Conservation (phyloP, 2,797 vertebrate genomes). For the Periparus ater region DNA sequence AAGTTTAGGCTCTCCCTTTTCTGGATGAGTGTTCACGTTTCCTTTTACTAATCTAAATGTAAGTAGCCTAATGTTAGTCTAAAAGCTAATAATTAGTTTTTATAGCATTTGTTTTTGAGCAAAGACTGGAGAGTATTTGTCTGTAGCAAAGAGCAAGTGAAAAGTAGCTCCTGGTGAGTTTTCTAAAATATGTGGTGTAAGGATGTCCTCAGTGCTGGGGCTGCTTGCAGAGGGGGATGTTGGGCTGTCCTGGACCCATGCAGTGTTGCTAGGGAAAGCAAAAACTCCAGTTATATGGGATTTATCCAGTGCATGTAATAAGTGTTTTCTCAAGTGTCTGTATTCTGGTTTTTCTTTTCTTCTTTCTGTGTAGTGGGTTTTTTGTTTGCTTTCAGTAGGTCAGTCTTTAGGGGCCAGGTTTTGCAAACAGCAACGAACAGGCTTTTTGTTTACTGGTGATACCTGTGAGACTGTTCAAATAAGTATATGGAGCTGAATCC, state of each 20-base stretch:
- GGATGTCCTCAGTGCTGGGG: not conserved
- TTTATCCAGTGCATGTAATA: not conserved
- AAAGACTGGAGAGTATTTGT: not conserved
- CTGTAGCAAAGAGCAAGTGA: not conserved
- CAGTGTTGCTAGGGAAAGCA: not conserved
- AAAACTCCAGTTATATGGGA: not conserved
- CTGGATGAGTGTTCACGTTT: not conserved
- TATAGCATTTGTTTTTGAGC: not conserved
- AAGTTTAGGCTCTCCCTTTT: not conserved
- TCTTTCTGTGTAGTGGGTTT: not conserved
- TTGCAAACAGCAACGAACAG: not conserved
- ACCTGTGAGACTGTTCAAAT: not conserved
- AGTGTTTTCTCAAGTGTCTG: not conserved
- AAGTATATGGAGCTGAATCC: not conserved
- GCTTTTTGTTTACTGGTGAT: not conserved
- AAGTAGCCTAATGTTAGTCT: not conserved
- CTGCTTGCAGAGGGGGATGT: not conserved
- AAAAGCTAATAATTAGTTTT: not conserved
- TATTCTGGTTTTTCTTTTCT: not conserved
- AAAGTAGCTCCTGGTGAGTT: not conserved
- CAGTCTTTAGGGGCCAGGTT: not conserved
- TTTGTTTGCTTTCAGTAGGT: not conserved
- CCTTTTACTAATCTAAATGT: not conserved
- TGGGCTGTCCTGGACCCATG: not conserved
- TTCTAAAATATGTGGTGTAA: not conserved